These are phyloP conservation scores for Arizona elegans DNA, from an alignment of 2,113 vertebrate genomes.

Conservation along the genomic window DNA sequence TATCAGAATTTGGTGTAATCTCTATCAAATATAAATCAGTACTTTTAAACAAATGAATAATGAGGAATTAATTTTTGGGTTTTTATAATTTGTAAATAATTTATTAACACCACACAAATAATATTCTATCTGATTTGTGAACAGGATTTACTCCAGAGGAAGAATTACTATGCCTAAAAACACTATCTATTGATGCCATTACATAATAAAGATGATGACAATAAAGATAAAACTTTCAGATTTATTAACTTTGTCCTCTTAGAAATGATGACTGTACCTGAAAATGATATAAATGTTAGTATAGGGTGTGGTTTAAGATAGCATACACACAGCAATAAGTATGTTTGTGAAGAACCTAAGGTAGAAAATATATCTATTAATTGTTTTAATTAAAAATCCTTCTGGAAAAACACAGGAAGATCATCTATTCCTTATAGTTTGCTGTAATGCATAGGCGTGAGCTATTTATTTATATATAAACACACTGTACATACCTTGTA, in stretches of 20 bases:
- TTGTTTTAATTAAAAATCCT: background rate
- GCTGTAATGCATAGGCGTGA: background rate
- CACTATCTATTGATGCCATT: background rate
- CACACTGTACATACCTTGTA: background rate
- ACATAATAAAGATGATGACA: background rate
- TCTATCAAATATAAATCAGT: background rate
- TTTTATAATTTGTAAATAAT: background rate
- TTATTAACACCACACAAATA: background rate
- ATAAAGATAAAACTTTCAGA: background rate
- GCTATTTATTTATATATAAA: background rate
- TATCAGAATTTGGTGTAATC: background rate
- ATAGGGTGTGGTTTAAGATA: background rate
- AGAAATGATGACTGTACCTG: background rate
- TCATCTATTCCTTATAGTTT: background rate
- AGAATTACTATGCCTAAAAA: background rate
- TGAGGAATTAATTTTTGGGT: background rate
- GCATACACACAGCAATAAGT: background rate
- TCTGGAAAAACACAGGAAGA: background rate
- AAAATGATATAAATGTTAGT: background rate
- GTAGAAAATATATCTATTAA: background rate
- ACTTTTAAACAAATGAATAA: background rate
- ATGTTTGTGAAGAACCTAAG: background rate
- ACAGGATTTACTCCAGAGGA: background rate
- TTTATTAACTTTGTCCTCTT: background rate
- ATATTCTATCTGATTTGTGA: background rate